Conservation (phyloP, 2,797 vertebrate species). For the Hydrolagus colliei region DNA sequence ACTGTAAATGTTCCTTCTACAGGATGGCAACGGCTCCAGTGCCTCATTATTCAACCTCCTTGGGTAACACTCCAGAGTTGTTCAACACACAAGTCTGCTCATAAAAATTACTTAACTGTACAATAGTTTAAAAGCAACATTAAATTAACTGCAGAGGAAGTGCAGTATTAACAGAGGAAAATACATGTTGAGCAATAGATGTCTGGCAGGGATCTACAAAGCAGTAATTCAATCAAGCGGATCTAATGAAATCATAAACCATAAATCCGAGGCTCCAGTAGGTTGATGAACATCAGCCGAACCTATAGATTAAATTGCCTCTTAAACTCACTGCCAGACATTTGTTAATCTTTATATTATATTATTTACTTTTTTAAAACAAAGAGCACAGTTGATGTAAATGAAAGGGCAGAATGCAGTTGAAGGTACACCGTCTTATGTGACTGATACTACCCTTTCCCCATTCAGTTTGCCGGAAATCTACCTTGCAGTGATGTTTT, state of each 20-base stretch:
- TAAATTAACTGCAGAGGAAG: neutral
- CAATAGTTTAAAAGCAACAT: neutral
- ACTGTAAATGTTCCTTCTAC: neutral
- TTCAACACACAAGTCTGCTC: neutral
- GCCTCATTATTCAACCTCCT: neutral
- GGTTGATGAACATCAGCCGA: neutral
- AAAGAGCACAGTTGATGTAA: neutral
- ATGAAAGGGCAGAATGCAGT: neutral
- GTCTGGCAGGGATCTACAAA: neutral
- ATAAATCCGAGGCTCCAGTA: neutral
- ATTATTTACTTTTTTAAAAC: neutral
- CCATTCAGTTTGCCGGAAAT: neutral
- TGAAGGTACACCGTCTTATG: neutral
- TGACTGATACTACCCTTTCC: neutral
- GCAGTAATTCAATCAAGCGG: neutral
- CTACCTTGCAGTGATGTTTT: neutral
- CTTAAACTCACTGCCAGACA: neutral
- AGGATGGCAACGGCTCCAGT: neutral
- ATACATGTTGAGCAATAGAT: neutral
- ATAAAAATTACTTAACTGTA: neutral
- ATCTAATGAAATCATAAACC: slow-evolving; percentile 1
- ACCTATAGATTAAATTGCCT: neutral
- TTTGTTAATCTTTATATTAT: neutral
- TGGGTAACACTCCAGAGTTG: neutral
- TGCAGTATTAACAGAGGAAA: slow-evolving; percentile 7